Evolutionary conservation across 2,113 vertebrate genomes (phyloP).

Genomic region (Gasterosteus nipponicus): DNA sequence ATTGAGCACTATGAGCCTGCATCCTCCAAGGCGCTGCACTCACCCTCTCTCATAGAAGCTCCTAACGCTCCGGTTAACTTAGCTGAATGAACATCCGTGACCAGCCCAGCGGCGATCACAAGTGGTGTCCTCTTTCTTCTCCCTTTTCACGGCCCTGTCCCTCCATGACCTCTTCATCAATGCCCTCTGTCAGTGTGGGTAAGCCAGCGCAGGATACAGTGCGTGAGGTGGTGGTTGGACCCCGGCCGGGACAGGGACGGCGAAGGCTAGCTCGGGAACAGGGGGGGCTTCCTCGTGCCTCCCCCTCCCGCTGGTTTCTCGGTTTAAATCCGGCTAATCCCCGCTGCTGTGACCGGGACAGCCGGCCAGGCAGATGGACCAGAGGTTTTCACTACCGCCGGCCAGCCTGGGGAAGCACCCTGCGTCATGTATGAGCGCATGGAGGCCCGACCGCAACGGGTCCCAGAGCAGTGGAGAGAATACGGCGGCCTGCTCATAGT

Average conservation of each 20-base stretch:
- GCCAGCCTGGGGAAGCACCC: slow-evolving; percentile 37
- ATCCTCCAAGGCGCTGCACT: slow-evolving; percentile 67
- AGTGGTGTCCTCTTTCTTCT: slow-evolving; percentile 54
- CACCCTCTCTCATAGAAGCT: slow-evolving; percentile 62
- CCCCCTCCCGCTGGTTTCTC: slow-evolving; percentile 63
- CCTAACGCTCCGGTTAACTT: slow-evolving; percentile 58
- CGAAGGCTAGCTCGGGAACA: slow-evolving; percentile 40
- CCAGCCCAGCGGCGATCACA: slow-evolving; percentile 49
- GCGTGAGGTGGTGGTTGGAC: slow-evolving; percentile 43
- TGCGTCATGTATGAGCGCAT: slow-evolving; percentile 11
- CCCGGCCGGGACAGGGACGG: slow-evolving; percentile 38
- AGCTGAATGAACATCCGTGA: slow-evolving; percentile 62
- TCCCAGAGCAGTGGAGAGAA: background rate
- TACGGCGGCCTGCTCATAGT: background rate
- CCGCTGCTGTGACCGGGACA: slow-evolving; percentile 53
- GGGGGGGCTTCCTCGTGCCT: slow-evolving; percentile 49
- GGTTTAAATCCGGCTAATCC: slow-evolving; percentile 77
- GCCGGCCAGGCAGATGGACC: slow-evolving; percentile 72
- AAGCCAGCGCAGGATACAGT: slow-evolving; percentile 53
- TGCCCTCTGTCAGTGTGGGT: slow-evolving; percentile 61
- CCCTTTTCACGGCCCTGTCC: slow-evolving; percentile 31
- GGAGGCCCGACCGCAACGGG: background rate
- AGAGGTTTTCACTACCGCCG: slow-evolving; percentile 64
- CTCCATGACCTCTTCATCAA: slow-evolving; percentile 28
- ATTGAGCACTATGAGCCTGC: slow-evolving; percentile 76